Evolutionary conservation across 1,140 invertebrate species (phyloP).

Genomic region (Hylaeus anthracinus): DNA sequence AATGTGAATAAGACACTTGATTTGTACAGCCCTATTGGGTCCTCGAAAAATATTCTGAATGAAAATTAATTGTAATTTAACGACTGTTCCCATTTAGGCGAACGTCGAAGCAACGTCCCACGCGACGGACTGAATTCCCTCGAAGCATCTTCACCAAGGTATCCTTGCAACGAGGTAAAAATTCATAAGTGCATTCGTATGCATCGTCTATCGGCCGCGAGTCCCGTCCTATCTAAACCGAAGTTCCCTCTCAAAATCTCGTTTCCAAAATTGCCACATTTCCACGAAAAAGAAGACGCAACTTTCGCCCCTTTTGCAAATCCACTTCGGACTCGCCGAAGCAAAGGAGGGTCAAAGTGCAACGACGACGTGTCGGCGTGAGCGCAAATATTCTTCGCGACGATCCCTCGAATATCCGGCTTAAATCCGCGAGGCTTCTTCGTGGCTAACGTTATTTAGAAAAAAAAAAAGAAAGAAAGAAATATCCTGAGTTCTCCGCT

Average conservation of each 20-base stretch:
- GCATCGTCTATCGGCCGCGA: background rate
- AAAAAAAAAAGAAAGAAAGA: background rate
- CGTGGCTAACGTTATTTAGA: background rate
- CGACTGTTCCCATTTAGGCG: too few species aligned
- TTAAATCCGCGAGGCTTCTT: background rate
- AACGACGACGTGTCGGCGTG: background rate
- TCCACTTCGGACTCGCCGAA: constrained; percentile 8
- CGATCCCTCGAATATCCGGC: background rate
- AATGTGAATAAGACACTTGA: too few species aligned
- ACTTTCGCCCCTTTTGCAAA: constrained; percentile 1
- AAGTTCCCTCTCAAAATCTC: constrained; percentile 26
- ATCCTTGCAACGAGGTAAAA: background rate
- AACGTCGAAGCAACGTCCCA: background rate
- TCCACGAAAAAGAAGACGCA: background rate
- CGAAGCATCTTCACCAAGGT: too few species aligned
- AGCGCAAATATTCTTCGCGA: constrained; percentile 9
- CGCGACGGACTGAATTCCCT: background rate
- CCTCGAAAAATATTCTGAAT: too few species aligned
- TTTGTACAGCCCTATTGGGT: too few species aligned
- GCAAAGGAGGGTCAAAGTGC: constrained; percentile 24
- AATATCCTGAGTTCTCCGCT: background rate
- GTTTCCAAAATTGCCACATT: constrained; percentile 34
- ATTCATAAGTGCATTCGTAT: constrained; percentile 14
- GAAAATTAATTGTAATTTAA: too few species aligned
- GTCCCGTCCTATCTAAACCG: constrained; percentile 1